Evolutionary conservation across 1,140 invertebrate genomes (phyloP), one percentile per base, ranked within the genome.

Genomic region (Tetramorium simillimum): DNA sequence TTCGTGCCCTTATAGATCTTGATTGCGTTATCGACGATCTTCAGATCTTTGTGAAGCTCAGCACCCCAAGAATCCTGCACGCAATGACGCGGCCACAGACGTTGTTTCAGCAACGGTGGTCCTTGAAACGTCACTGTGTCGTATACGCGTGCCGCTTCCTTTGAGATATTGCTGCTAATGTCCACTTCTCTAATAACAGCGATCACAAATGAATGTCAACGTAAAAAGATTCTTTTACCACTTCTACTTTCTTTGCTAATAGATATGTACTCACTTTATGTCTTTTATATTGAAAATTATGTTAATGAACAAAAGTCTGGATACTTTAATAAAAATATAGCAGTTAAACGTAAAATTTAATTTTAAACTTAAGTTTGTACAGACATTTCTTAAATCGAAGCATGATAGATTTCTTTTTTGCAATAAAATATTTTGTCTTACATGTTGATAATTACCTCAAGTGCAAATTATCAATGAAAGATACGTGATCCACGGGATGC

Each of bases 401-500:
- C 16, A n/a, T 33, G 7, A 18, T n/a, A 33, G 10, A 60, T 9
- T 63, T 46, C 24, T 28, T 76, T 53, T 80, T 51, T 80, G n/a
- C 5, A 46, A 62, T 3, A 43, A 43, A 46, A 43, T 33, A 33
- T 33, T 33, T 33, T 33, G 33, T 33, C 33, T 33, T 33, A 3
- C 33, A 33, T 33, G 3, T 9, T 46, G 72, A 67, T 78, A 86
- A 51, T 87, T 92, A 95, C 95, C 95, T 93, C 10, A 95, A 85
- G 81, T 95, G 96, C 60, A 99, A 96, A 95, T 99, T 99, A 92
- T 99, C 99, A 87, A 99, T 97, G 95, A 99, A 99, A 18, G 99
- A 99, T 33, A 99, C 98, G 95, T 99, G 99, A 96, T 99, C 97
- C 49, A 97, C 96, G 0, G 99, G 99, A 96, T 99, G 99, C 99